Conservation (phyloP, 2,797 vertebrate species). For the Girardinus metallicus region DNA sequence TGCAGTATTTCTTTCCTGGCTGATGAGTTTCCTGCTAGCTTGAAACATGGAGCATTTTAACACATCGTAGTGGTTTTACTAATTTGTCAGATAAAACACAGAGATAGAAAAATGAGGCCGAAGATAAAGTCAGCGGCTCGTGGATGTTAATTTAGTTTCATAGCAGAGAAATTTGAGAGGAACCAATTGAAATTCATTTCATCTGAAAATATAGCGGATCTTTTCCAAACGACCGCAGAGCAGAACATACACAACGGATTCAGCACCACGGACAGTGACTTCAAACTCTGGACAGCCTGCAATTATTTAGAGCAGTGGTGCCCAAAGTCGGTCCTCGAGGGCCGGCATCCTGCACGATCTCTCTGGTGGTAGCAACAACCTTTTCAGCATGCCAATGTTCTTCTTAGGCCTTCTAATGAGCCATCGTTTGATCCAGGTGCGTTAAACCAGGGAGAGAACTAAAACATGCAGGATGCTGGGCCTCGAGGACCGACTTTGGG, state of each 20-base stretch:
- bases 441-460: too few species aligned
- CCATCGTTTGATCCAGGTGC: too few species aligned
- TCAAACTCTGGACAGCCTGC: background rate
- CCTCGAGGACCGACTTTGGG: too few species aligned
- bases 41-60: conserved; percentile 14
- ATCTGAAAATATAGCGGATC: background rate
- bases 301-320: background rate
- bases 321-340: too few species aligned
- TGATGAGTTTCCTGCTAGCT: background rate
- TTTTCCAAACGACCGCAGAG: background rate
- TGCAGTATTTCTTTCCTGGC: background rate
- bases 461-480: too few species aligned
- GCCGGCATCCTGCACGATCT: too few species aligned
- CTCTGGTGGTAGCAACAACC: too few species aligned
- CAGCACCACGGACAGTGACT: conserved; percentile 79
- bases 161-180: conserved; percentile 3
- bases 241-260: conserved; percentile 23
- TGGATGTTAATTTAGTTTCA: conserved; percentile 37
- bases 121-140: conserved; percentile 20
- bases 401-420: too few species aligned
- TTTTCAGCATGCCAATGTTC: too few species aligned
- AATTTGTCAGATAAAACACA: conserved; percentile 48
- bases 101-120: background rate
- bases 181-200: background rate
- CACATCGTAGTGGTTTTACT: conserved; percentile 42